These are phyloP conservation scores for Clarias fuscus DNA, from an alignment of 2,797 vertebrate genomes.

Conservation along the genomic window DNA sequence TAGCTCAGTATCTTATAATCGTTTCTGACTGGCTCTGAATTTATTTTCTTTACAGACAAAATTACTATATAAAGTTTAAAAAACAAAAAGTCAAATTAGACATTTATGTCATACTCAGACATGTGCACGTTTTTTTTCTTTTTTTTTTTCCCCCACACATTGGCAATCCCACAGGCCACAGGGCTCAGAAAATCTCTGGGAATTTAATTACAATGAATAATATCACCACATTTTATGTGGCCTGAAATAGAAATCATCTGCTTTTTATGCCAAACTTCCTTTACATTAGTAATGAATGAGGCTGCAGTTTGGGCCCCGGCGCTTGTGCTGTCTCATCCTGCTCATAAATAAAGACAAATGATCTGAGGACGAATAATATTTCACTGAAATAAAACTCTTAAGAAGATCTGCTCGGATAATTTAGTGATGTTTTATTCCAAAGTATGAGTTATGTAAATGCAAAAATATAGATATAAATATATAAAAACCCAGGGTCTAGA, in stretches of 20 bases:
- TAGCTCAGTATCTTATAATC: neutral
- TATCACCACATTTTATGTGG: neutral
- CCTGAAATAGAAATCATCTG: constrained; percentile 7
- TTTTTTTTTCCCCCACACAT: too few relatives aligned
- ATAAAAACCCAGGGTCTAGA: neutral
- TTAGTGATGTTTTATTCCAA: neutral
- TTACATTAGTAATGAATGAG: neutral
- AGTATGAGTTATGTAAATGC: neutral
- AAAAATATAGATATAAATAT: too few relatives aligned
- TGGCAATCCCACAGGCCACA: neutral
- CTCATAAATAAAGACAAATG: neutral
- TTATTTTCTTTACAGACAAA: neutral
- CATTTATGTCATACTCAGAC: neutral
- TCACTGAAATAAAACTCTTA: neutral
- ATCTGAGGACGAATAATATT: neutral
- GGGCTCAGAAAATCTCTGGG: neutral
- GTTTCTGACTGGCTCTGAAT: neutral
- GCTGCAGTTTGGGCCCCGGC: neutral
- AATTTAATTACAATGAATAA: neutral
- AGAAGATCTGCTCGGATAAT: neutral
- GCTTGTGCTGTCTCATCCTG: neutral
- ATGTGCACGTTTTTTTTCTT: neutral
- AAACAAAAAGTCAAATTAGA: too few relatives aligned
- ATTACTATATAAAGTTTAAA: neutral
- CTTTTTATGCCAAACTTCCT: neutral